These are phyloP conservation scores for Ianthella basta DNA, from an alignment of 37 sponge, comb jelly and placozoan species.

Conservation along the genomic window DNA sequence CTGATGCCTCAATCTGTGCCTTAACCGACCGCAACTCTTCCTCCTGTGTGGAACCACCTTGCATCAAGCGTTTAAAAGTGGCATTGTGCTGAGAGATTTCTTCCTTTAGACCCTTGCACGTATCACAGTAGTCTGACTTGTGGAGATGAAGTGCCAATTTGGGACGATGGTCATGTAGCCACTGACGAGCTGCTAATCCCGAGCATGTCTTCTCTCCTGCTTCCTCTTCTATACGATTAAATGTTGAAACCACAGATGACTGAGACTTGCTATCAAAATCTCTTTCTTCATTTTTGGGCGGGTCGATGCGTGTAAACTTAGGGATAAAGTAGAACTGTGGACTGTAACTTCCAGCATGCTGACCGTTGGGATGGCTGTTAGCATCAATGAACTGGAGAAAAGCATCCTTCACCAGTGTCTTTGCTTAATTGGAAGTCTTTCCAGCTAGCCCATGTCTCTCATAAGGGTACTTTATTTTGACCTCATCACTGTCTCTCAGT, in stretches of 20 bases:
- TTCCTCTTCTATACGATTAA: no score
- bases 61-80: slow-evolving; percentile 15
- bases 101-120: slow-evolving; percentile 1
- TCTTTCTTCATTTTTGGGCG: not conserved
- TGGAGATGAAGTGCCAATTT: slow-evolving; percentile 31
- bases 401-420: not conserved
- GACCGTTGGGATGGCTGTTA: slow-evolving; percentile 59
- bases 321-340: slow-evolving; percentile 35
- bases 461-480: slow-evolving; percentile 38
- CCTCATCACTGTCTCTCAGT: slow-evolving; percentile 32
- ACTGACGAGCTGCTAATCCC: slow-evolving; percentile 1
- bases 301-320: not conserved
- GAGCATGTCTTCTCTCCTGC: not conserved
- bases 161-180: no score
- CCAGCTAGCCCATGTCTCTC: slow-evolving; percentile 17
- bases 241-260: no score
- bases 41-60: no score
- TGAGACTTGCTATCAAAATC: not conserved
- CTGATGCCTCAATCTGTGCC: no score
- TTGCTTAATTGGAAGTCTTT: slow-evolving; percentile 17
- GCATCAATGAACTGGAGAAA: slow-evolving; percentile 59
- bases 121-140: slow-evolving; percentile 11
- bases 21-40: no score
- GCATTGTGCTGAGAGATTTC: slow-evolving; percentile 21
- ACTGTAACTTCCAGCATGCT: slow-evolving; percentile 35